These are phyloP conservation scores for Sebastolobus alascanus DNA, from an alignment of 2,797 vertebrate genomes.

Conservation along the genomic window DNA sequence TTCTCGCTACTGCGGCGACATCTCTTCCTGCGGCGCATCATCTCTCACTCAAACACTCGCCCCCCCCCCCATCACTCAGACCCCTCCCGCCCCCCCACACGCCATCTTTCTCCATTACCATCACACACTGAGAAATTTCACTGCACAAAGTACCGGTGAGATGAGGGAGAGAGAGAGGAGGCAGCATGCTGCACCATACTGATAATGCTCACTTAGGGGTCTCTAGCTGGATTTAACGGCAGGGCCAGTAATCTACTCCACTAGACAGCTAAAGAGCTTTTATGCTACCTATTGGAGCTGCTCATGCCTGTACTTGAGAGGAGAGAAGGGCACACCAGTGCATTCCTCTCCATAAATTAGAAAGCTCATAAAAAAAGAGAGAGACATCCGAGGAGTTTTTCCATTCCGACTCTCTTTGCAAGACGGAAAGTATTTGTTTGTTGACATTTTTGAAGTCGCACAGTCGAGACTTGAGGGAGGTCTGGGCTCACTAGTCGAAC, in stretches of 20 bases:
- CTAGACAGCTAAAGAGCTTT: constrained; percentile 85
- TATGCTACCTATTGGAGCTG: constrained; percentile 78
- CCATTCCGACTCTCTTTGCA: constrained; percentile 14
- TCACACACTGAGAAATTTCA: constrained; percentile 71
- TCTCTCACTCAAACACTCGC: constrained; percentile 53
- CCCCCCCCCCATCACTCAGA: constrained; percentile 44
- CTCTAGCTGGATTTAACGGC: constrained; percentile 80
- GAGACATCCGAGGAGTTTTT: constrained; percentile 46
- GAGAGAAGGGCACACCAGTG: constrained; percentile 72
- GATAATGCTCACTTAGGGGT: constrained; percentile 82
- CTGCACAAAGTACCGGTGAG: constrained; percentile 60
- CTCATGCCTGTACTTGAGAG: constrained; percentile 77
- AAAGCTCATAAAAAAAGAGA: constrained; percentile 68
- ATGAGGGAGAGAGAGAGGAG: constrained; percentile 35
- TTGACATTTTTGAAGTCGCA: constrained; percentile 41
- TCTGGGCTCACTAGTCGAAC: not conserved
- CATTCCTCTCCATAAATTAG: constrained; percentile 83
- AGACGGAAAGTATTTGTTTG: constrained; percentile 58
- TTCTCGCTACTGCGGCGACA: constrained; percentile 52
- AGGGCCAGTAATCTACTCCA: constrained; percentile 83
- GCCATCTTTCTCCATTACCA: constrained; percentile 70
- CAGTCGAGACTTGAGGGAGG: not conserved
- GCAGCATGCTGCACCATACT: constrained; percentile 76
- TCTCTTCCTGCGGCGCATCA: constrained; percentile 58
- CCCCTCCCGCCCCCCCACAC: constrained; percentile 37